Base-by-base conservation (phyloP, 2,113 vertebrate genomes). In the Phainopepla nitens region DNA sequence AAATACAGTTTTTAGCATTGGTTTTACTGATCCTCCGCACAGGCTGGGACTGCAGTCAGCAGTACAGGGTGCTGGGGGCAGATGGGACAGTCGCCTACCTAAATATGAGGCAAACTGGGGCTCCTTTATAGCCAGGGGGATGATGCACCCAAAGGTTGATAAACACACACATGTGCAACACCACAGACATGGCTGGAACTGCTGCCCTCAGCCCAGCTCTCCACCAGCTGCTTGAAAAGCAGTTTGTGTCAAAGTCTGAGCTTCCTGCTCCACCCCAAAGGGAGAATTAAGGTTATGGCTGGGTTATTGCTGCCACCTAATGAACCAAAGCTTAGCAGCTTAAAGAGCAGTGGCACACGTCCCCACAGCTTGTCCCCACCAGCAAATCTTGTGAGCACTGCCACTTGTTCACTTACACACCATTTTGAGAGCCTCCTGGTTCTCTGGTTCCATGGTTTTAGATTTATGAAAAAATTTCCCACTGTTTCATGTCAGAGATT, bases 291-390 rank as follows among this genome's bases (percentile, higher is more conserved):
- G 31, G 35, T 64, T 68, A 19, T 23, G 49, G 35, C 41, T 78
- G 75, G 35, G 25, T 87, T 82, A 27, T 79, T 80, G 57, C 85
- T 92, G 92, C 88, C 75, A 79, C 49, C 84, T 85, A 79, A 87
- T 71, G 93, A 95, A 25, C 23, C 70, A 39, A 66, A 41, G n/a
- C 28, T 66, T 15, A 15, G 81, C 0, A 39, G 60, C 36, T 73
- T 23, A 3, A 50, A 13, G 47, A 82, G 31, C 44, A 57, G 60
- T 9, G 81, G 11, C 0, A 3, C 9, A 9, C 0, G 0, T 33
- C 41, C 82, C 57, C 61, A 35, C 22, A n/a, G 57, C 31, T 56
- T 33, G 54, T 65, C 33, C 49, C 22, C 23, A 45, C 9, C 54
- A 51, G 17, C 53, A 86, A 71, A 69, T 4, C 31, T 24, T 2